Evolutionary conservation across 2,113 vertebrate species (phyloP).

Genomic region (Leucopsar rothschildi): DNA sequence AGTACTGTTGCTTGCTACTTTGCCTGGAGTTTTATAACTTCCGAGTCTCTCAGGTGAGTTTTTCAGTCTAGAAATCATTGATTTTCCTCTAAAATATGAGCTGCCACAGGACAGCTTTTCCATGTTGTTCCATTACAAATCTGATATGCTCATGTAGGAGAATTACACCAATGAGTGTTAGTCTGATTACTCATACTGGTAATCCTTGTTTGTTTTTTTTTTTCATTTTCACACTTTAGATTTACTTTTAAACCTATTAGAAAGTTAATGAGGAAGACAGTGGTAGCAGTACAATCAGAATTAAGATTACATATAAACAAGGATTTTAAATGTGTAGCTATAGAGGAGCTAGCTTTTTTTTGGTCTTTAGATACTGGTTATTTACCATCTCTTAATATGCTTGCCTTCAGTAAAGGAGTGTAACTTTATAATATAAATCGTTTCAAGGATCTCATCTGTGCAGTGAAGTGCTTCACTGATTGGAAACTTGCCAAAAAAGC

Average conservation of each 20-base stretch:
- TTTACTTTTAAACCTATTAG: background rate
- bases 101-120: background rate
- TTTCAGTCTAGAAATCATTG: background rate
- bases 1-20: background rate
- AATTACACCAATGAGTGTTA: background rate
- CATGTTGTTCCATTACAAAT: background rate
- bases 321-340: background rate
- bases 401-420: background rate
- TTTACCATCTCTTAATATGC: background rate
- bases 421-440: background rate
- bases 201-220: background rate
- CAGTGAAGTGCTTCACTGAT: background rate
- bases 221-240: background rate
- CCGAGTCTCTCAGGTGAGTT: background rate
- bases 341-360: background rate
- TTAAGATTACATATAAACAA: background rate
- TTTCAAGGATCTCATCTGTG: background rate
- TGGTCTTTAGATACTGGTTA: background rate
- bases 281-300: background rate
- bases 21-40: background rate
- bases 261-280: background rate
- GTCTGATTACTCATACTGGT: background rate
- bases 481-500: background rate
- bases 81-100: background rate
- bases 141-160: background rate